Percentiles rank a stretch among this genome's conserved stretches.
These are phyloP conservation scores for Poecile montanus DNA, from an alignment of 2,797 vertebrate species.

Conservation along the genomic window DNA sequence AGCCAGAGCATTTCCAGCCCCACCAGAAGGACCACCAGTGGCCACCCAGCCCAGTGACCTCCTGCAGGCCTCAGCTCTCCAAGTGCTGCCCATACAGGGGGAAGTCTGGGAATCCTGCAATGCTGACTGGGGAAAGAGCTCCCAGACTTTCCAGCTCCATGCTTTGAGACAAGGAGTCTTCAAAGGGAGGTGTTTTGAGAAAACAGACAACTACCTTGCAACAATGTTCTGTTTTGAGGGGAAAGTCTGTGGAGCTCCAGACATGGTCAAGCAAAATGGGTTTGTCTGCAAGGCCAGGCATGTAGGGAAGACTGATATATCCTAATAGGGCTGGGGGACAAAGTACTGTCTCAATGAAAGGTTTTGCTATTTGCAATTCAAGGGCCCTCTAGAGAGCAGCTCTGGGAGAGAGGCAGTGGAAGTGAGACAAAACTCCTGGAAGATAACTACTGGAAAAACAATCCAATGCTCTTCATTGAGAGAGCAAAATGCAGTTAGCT, in stretches of 20 bases:
- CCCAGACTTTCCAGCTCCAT: neutral
- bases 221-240: neutral
- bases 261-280: neutral
- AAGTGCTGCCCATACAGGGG: neutral
- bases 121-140: neutral
- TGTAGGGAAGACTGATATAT: neutral
- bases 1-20: neutral
- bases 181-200: neutral
- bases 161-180: neutral
- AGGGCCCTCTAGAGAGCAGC: neutral
- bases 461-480: neutral
- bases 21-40: fast-evolving
- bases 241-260: neutral
- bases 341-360: neutral
- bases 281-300: neutral
- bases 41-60: neutral
- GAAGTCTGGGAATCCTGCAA: neutral
- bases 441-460: neutral
- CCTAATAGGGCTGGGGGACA: neutral
- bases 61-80: neutral
- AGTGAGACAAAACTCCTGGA: neutral
- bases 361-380: neutral
- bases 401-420: neutral
- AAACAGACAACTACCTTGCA: neutral
- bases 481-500: neutral